A percentile compares a stretch with the other conserved stretches of the same genome.
These are phyloP conservation scores for Drosophila borealis DNA, from an alignment of 2,888 invertebrate genomes.

Conservation along the genomic window DNA sequence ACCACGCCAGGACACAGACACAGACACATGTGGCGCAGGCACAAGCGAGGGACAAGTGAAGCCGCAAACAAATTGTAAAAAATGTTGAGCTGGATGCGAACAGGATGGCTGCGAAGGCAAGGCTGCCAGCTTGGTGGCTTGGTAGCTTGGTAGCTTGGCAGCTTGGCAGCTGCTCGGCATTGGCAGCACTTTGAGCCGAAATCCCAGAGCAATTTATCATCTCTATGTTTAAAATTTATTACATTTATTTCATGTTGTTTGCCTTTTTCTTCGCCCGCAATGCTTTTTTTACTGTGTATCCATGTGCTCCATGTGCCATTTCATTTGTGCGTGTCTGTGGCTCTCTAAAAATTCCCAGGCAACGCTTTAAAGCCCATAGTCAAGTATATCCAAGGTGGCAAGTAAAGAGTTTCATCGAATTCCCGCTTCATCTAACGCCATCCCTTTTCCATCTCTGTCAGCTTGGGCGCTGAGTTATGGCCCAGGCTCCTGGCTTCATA, in stretches of 20 bases:
- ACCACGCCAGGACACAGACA: constrained; percentile 8
- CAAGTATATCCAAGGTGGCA: constrained; percentile 34
- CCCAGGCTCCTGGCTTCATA: constrained; percentile 47
- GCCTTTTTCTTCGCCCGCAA: constrained; percentile 34
- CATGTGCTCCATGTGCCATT: constrained; percentile 38
- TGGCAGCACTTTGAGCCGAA: constrained; percentile 70
- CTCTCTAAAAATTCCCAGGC: constrained; percentile 58
- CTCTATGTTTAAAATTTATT: constrained; percentile 80
- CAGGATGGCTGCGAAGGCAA: neutral
- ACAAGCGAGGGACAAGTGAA: constrained; percentile 51
- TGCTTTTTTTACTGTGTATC: constrained; percentile 68
- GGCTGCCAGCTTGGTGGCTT: neutral
- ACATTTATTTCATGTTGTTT: constrained; percentile 75
- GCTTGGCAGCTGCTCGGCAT: constrained; percentile 49
- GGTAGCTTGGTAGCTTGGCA: neutral
- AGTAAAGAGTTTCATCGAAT: constrained; percentile 48
- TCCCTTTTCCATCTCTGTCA: constrained; percentile 12
- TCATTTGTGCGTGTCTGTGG: constrained; percentile 57
- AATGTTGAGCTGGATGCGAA: constrained; percentile 40
- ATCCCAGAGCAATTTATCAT: constrained; percentile 80
- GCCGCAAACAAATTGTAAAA: constrained; percentile 77
- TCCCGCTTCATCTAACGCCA: neutral
- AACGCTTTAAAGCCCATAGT: constrained; percentile 65
- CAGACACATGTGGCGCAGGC: constrained; percentile 47
- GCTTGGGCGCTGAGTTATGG: constrained; percentile 68